phyloP scores from a whole-genome alignment of 2,113 vertebrate genomes.

The Seriola rivoliana region DNA sequence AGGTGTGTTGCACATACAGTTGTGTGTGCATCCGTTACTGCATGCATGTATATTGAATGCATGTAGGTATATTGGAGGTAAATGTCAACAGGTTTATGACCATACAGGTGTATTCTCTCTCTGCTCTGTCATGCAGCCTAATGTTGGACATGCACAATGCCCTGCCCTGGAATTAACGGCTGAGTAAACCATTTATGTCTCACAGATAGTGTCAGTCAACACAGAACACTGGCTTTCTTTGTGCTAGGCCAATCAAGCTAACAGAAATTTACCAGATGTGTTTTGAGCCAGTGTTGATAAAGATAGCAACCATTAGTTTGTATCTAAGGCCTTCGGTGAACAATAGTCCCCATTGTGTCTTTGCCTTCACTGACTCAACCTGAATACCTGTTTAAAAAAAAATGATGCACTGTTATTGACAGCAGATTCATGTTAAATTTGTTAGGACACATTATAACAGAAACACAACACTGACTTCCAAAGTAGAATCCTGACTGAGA shows the following conservation, averaged over 20 bases:
- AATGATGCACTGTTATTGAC: constrained; percentile 33
- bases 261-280: constrained; percentile 76
- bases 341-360: constrained; percentile 78
- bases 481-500: neutral
- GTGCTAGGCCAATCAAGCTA: constrained; percentile 65
- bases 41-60: neutral
- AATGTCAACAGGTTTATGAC: constrained; percentile 4
- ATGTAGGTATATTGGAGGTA: neutral
- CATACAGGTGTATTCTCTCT: constrained; percentile 5
- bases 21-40: neutral
- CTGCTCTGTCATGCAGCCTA: constrained; percentile 38
- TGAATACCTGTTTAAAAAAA: constrained; percentile 33
- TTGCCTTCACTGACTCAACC: constrained; percentile 61
- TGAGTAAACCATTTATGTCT: constrained; percentile 78
- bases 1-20: neutral
- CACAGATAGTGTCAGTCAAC: constrained; percentile 71
- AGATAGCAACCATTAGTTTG: constrained; percentile 77
- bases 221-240: constrained; percentile 76
- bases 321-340: constrained; percentile 70
- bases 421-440: constrained; percentile 11
- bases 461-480: neutral
- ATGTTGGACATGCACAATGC: constrained; percentile 39
- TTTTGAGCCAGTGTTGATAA: constrained; percentile 71
- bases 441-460: neutral
- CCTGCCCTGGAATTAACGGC: constrained; percentile 62